phyloP scores from a whole-genome alignment of 2,888 invertebrate genomes.

The Candidula unifasciata region DNA sequence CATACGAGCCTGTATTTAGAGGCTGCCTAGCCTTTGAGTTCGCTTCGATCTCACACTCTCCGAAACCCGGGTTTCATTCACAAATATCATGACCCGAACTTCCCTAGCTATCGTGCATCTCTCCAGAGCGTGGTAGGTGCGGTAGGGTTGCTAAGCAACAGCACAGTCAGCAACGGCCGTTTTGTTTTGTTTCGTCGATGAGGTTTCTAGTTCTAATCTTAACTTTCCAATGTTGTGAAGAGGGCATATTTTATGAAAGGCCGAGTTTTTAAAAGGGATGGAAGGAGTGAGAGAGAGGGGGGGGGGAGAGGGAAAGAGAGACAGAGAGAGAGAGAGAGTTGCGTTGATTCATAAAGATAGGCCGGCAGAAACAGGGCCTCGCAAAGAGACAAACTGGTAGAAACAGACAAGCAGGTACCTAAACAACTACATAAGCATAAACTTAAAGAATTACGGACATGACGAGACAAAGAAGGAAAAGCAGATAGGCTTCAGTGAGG shows the following conservation, averaged over 20 bases:
- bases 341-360: no score
- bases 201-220: conserved; percentile 26
- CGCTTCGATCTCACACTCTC: conserved; percentile 27
- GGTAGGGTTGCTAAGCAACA: conserved; percentile 37
- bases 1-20: no score
- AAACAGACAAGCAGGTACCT: no score
- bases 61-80: conserved; percentile 30
- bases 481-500: no score
- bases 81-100: conserved; percentile 34
- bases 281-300: neutral
- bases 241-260: neutral
- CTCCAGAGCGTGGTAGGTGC: conserved; percentile 25
- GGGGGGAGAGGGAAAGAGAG: neutral
- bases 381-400: no score
- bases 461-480: no score
- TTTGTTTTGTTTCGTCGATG: conserved; percentile 40
- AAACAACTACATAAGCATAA: no score
- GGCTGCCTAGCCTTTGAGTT: neutral
- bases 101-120: conserved; percentile 36
- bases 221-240: conserved; percentile 6
- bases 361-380: no score
- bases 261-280: no score
- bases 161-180: conserved; percentile 34
- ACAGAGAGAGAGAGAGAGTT: conserved; percentile 9
- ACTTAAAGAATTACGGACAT: no score